A percentile compares a stretch with the other conserved stretches of the same genome.
Conservation (phyloP, 1,140 invertebrate species). For the Cataglyphis hispanica region DNA sequence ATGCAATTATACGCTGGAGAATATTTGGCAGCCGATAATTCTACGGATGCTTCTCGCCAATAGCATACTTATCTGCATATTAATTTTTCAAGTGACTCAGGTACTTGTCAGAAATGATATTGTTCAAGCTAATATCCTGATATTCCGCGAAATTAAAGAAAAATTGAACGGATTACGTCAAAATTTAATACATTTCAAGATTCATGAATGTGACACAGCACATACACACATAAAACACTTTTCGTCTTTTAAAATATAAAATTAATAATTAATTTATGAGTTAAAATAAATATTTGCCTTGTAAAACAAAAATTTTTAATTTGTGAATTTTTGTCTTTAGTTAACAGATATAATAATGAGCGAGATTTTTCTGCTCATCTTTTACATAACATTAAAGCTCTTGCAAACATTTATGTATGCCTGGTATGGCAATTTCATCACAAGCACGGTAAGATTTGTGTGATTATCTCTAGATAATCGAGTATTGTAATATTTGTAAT, state of each 20-base stretch:
- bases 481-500: not conserved
- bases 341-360: not conserved
- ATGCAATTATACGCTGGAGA: not conserved
- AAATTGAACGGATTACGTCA: too few relatives aligned
- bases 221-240: too few relatives aligned
- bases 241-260: too few relatives aligned
- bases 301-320: too few relatives aligned
- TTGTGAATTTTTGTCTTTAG: not conserved
- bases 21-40: conserved; percentile 7
- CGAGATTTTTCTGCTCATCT: not conserved
- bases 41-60: conserved; percentile 11
- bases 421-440: conserved; percentile 20
- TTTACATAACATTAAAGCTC: conserved; percentile 17
- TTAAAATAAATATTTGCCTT: too few relatives aligned
- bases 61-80: conserved; percentile 16
- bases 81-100: conserved; percentile 23
- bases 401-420: conserved; percentile 37
- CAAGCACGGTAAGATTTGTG: conserved; percentile 21
- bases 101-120: not conserved
- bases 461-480: not conserved
- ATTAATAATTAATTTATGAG: too few relatives aligned
- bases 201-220: too few relatives aligned
- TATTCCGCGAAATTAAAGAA: too few relatives aligned
- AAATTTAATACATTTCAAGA: too few relatives aligned
- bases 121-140: not conserved